Evolutionary conservation across 2,113 vertebrate species (phyloP).

Genomic region (Ramphastos sulfuratus): DNA sequence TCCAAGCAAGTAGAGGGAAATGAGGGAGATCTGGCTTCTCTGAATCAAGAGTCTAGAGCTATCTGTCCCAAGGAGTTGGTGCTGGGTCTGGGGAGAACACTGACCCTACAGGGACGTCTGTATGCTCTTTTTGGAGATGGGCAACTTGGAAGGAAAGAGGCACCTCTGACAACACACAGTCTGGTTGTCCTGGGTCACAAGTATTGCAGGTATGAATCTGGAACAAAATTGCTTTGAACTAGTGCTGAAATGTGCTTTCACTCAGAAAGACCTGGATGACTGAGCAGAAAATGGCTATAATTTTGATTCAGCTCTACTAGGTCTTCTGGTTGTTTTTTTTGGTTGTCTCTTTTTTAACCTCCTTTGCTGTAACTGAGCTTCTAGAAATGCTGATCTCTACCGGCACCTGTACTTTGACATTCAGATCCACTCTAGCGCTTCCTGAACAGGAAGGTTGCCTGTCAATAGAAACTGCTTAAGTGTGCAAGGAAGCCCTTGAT

Average conservation of each 20-base stretch:
- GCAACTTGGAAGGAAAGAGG: background rate
- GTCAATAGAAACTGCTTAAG: slow-evolving; percentile 19
- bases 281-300: background rate
- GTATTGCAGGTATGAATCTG: background rate
- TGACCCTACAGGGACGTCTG: background rate
- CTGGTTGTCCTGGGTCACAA: background rate
- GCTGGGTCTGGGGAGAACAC: background rate
- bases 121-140: background rate
- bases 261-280: background rate
- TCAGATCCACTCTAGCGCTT: background rate
- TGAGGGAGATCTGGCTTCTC: background rate
- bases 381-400: slow-evolving; percentile 10
- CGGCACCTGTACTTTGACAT: background rate
- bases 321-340: background rate
- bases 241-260: slow-evolving; percentile 1
- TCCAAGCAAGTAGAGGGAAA: background rate
- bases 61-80: background rate
- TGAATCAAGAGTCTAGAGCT: background rate
- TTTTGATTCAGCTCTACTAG: background rate
- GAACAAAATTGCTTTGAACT: background rate
- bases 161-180: background rate
- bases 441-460: slow-evolving; percentile 6
- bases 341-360: background rate
- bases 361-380: slow-evolving; percentile 19
- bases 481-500: background rate